Conservation (phyloP, 1,140 invertebrate species). For the Sesamia nonagrioides region DNA sequence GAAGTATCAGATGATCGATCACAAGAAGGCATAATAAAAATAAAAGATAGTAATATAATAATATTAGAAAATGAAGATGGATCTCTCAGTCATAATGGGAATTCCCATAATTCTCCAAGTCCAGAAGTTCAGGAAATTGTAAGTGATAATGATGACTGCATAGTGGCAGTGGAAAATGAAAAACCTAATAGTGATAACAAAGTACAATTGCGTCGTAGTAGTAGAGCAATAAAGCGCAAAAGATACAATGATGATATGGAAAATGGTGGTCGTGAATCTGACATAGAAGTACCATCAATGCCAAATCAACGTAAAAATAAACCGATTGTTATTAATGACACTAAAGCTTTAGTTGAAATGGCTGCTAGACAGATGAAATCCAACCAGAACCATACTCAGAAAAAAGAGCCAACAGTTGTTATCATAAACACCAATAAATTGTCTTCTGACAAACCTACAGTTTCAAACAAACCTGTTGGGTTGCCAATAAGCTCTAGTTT, state of each 20-base stretch:
- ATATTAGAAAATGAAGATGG: constrained; percentile 61
- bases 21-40: constrained; percentile 61
- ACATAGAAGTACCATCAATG: constrained; percentile 89
- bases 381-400: constrained; percentile 83
- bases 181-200: constrained; percentile 58
- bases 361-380: constrained; percentile 86
- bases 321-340: constrained; percentile 92
- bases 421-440: constrained; percentile 94
- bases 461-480: constrained; percentile 2
- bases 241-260: constrained; percentile 89
- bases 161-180: constrained; percentile 61
- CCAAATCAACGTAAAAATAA: constrained; percentile 78
- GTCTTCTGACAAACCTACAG: constrained; percentile 84
- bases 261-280: constrained; percentile 89
- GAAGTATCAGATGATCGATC: constrained; percentile 62
- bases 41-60: constrained; percentile 61
- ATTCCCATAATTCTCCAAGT: constrained; percentile 57
- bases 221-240: constrained; percentile 90
- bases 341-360: constrained; percentile 92
- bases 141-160: constrained; percentile 70
- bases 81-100: constrained; percentile 58
- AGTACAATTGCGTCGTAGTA: constrained; percentile 89
- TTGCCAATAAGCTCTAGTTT: constrained; percentile 38
- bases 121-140: constrained; percentile 68
- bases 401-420: constrained; percentile 93